A percentile compares a stretch with the other conserved stretches of the same genome.
These are phyloP conservation scores for Synergus itoensis DNA, from an alignment of 2,888 invertebrate genomes.

Conservation along the genomic window DNA sequence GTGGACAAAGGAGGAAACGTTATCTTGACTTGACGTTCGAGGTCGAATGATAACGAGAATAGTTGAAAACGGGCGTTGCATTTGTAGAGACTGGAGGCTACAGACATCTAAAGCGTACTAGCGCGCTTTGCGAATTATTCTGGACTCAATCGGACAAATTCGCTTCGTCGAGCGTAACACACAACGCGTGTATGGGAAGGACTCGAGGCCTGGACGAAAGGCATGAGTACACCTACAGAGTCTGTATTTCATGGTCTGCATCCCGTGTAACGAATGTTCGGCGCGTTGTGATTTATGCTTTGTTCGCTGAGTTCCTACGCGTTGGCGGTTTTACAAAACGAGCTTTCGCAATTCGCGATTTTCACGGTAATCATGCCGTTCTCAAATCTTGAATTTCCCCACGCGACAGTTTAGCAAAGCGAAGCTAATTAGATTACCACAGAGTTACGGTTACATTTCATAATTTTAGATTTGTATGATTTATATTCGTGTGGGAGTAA, in stretches of 20 bases:
- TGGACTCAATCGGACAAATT: slow-evolving; percentile 64
- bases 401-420: slow-evolving; percentile 7
- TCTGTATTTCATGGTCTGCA: slow-evolving; percentile 72
- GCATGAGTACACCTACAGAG: slow-evolving; percentile 46
- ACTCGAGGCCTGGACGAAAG: slow-evolving; percentile 47
- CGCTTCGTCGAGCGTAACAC: slow-evolving; percentile 58
- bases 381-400: slow-evolving; percentile 40
- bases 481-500: neutral
- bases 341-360: slow-evolving; percentile 34
- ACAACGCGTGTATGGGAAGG: slow-evolving; percentile 48
- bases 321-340: slow-evolving; percentile 41
- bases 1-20: slow-evolving; percentile 52
- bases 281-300: slow-evolving; percentile 73
- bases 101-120: slow-evolving; percentile 42
- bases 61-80: slow-evolving; percentile 46
- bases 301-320: slow-evolving; percentile 51
- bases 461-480: neutral
- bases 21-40: slow-evolving; percentile 48
- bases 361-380: slow-evolving; percentile 46
- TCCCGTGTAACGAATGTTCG: slow-evolving; percentile 72
- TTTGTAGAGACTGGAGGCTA: neutral
- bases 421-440: neutral
- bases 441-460: neutral
- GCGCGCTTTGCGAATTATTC: slow-evolving; percentile 60
- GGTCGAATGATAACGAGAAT: slow-evolving; percentile 45